Percentiles rank a stretch among this genome's conserved stretches.
Conservation (phyloP, 1,140 invertebrate genomes). For the Leptopilina boulardi region DNA sequence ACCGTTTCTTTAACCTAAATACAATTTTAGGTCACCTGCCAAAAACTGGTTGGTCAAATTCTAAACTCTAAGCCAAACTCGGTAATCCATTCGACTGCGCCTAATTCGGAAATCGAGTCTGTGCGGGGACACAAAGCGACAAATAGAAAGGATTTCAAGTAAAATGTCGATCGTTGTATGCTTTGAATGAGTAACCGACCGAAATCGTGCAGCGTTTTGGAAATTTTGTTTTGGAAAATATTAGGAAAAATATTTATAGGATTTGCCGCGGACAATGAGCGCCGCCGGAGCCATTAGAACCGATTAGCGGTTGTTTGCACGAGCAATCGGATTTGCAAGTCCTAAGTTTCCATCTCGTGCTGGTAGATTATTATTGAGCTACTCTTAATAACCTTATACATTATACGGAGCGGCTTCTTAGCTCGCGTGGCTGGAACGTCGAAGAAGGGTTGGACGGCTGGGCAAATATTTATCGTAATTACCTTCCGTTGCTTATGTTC, state of each 20-base stretch:
- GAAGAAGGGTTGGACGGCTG: constrained; percentile 74
- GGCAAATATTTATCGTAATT: constrained; percentile 76
- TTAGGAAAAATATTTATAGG: constrained; percentile 73
- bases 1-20: neutral
- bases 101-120: constrained; percentile 21
- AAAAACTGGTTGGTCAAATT: neutral
- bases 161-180: constrained; percentile 27
- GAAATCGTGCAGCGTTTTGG: constrained; percentile 44
- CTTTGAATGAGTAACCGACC: constrained; percentile 45
- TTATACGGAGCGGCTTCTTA: constrained; percentile 57
- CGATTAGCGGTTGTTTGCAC: constrained; percentile 63
- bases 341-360: constrained; percentile 49
- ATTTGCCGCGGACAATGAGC: constrained; percentile 60
- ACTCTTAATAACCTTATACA: constrained; percentile 44
- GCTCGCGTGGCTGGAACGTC: constrained; percentile 66
- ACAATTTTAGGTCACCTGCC: constrained; percentile 27
- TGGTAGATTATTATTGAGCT: constrained; percentile 47
- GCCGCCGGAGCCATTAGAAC: constrained; percentile 61
- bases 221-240: constrained; percentile 68
- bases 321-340: constrained; percentile 60
- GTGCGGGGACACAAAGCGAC: neutral
- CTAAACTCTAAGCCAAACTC: constrained; percentile 22
- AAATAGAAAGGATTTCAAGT: constrained; percentile 12
- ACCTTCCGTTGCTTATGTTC: constrained; percentile 50
- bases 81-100: constrained; percentile 26